Conservation (phyloP, 2,888 invertebrate species). For the Sarcophaga caerulescens region DNA sequence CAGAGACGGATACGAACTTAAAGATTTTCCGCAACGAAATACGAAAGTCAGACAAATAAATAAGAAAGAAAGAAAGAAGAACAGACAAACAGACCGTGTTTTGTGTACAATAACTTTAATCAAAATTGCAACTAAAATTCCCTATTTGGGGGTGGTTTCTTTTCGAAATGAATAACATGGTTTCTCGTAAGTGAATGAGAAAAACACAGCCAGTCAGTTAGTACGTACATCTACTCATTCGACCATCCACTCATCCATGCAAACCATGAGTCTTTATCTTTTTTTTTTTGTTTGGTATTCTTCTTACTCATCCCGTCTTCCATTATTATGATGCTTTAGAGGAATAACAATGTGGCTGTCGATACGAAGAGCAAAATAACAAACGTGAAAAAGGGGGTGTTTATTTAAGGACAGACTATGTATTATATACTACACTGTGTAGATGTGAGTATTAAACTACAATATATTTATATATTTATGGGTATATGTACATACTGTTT, state of each 20-base stretch:
- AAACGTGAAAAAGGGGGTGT: constrained; percentile 30
- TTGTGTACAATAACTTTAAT: constrained; percentile 29
- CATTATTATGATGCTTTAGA: constrained; percentile 48
- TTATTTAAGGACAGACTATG: constrained; percentile 45
- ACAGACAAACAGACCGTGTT: not conserved
- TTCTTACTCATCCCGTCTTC: not conserved
- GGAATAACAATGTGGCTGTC: constrained; percentile 28
- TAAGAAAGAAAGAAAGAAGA: constrained; percentile 6
- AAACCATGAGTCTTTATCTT: not conserved
- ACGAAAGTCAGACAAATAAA: not conserved
- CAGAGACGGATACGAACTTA: not conserved
- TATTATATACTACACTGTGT: not conserved
- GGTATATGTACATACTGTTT: not conserved
- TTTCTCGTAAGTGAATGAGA: constrained; percentile 45
- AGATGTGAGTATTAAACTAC: too few relatives aligned
- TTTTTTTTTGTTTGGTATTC: not conserved
- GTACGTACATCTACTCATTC: not conserved
- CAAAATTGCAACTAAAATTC: constrained; percentile 57
- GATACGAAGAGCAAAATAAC: not conserved
- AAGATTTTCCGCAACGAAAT: not conserved
- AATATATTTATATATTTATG: not conserved
- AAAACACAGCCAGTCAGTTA: constrained; percentile 2
- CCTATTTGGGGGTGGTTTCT: constrained; percentile 64
- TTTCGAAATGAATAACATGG: constrained; percentile 47
- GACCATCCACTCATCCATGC: constrained; percentile 4